These are phyloP conservation scores for Tichodroma muraria DNA, from an alignment of 2,113 vertebrate species.

Conservation along the genomic window DNA sequence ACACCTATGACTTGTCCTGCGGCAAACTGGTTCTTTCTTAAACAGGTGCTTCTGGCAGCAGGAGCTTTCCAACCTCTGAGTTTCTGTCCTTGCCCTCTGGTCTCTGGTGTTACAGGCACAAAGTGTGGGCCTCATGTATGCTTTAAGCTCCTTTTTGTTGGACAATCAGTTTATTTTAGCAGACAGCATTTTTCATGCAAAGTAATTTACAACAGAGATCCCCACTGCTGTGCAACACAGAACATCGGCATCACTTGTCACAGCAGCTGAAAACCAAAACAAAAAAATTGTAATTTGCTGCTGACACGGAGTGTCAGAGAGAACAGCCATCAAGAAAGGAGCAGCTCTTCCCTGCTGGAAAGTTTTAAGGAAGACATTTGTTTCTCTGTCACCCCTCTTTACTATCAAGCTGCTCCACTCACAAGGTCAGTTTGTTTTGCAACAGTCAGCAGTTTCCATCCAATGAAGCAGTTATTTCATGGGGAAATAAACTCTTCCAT, in stretches of 20 bases:
- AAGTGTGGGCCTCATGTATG: accelerated
- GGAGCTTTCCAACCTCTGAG: background rate
- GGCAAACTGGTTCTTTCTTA: background rate
- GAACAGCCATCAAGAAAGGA: background rate
- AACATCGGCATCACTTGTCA: background rate
- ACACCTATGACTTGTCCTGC: background rate
- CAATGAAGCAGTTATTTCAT: background rate
- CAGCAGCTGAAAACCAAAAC: background rate
- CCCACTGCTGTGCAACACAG: accelerated
- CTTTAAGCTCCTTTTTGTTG: background rate
- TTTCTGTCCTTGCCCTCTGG: background rate
- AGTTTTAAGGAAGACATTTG: background rate
- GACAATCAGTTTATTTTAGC: background rate
- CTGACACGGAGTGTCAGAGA: background rate
- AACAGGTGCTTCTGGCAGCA: background rate
- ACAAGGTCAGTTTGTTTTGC: background rate
- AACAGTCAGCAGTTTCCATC: background rate
- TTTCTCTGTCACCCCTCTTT: background rate
- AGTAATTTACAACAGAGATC: background rate
- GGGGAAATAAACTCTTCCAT: background rate
- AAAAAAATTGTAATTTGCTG: background rate
- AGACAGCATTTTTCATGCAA: background rate
- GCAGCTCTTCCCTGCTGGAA: background rate
- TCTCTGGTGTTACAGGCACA: background rate
- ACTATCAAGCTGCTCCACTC: background rate